These are phyloP conservation scores for Otus sunia DNA, from an alignment of 2,113 vertebrate species.

Conservation along the genomic window DNA sequence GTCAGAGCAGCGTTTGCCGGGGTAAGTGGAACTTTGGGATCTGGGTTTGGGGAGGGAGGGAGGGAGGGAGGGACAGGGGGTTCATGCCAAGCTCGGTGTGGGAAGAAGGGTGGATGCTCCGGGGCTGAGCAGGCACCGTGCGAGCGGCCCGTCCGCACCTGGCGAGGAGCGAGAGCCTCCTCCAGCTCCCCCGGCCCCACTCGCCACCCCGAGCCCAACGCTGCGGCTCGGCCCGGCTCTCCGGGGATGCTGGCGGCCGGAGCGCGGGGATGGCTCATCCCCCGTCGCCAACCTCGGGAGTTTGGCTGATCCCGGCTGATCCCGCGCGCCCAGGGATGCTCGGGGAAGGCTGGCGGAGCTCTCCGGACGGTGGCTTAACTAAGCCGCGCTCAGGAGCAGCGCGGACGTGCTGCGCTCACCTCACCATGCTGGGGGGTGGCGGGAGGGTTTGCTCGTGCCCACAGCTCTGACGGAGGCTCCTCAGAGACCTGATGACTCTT, in stretches of 20 bases:
- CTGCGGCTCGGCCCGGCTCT: background rate
- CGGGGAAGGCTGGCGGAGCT: background rate
- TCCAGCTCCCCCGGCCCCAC: background rate
- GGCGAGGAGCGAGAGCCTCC: background rate
- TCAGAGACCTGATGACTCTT: background rate
- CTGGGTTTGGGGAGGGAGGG: background rate
- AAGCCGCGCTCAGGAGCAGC: fast-evolving
- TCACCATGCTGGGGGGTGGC: background rate
- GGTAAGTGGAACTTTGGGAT: background rate
- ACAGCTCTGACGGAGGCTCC: background rate
- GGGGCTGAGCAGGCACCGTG: background rate
- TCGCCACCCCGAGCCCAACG: fast-evolving
- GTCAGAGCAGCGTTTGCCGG: fast-evolving
- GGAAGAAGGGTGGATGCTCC: background rate
- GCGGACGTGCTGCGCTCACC: too few relatives aligned
- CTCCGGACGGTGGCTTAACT: fast-evolving
- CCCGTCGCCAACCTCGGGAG: background rate
- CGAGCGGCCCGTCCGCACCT: fast-evolving
- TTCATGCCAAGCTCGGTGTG: fast-evolving
- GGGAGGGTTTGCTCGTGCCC: background rate
- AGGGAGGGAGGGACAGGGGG: background rate
- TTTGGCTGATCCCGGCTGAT: background rate
- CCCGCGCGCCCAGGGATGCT: fast-evolving
- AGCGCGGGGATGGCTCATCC: background rate
- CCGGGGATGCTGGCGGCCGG: too few relatives aligned